Evolutionary conservation across 2,888 invertebrate species (phyloP).

Genomic region (Clitarchus hookeri): DNA sequence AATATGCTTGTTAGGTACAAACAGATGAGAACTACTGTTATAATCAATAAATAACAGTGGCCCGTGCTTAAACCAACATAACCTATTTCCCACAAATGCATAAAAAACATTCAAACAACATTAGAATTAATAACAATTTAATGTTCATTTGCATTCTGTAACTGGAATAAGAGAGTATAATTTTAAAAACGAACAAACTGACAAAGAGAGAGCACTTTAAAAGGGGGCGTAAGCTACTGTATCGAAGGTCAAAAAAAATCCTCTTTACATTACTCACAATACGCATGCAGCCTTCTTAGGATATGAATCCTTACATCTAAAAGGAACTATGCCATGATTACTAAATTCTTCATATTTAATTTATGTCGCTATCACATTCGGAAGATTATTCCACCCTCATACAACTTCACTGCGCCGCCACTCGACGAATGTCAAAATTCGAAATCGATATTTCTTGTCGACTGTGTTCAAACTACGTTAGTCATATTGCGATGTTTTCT

Average conservation of each 20-base stretch:
- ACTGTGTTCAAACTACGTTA: neutral
- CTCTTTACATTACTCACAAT: neutral
- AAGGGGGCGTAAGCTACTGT: neutral
- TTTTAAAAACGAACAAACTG: neutral
- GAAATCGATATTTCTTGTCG: neutral
- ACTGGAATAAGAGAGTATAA: neutral
- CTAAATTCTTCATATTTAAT: neutral
- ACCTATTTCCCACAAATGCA: neutral
- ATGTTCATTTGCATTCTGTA: neutral
- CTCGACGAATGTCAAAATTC: conserved; percentile 14
- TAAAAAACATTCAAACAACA: neutral
- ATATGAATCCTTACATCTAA: neutral
- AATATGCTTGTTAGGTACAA: too few relatives aligned
- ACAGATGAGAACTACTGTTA: neutral
- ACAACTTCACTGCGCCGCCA: neutral
- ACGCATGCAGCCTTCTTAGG: neutral
- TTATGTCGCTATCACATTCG: neutral
- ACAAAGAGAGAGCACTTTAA: neutral
- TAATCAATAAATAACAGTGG: neutral
- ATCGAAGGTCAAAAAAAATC: neutral
- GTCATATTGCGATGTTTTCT: too few relatives aligned
- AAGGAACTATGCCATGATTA: neutral
- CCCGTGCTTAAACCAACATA: neutral
- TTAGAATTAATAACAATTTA: neutral
- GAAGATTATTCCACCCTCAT: neutral